Percentiles rank a stretch among this genome's conserved stretches.
These are phyloP conservation scores for Nephrotoma flavescens DNA, from an alignment of 2,888 invertebrate genomes.

Conservation along the genomic window DNA sequence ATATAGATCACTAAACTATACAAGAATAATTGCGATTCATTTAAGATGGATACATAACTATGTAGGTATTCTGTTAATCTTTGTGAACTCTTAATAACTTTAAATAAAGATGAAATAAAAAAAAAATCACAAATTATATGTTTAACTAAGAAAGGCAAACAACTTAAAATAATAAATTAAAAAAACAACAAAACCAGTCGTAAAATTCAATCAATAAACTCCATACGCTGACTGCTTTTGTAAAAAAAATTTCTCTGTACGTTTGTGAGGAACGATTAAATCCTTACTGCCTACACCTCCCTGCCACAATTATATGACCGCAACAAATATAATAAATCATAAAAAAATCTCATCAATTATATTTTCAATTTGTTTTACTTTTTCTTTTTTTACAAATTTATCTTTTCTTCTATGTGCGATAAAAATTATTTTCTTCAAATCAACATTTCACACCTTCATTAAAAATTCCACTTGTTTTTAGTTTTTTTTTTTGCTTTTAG, in stretches of 20 bases:
- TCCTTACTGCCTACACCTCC: not conserved
- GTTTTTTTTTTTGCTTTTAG: not conserved
- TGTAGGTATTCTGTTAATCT: not conserved
- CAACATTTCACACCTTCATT: not conserved
- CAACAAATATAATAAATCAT: not conserved
- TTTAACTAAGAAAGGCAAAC: not conserved
- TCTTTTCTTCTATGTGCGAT: not conserved
- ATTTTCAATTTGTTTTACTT: not conserved
- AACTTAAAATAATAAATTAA: not conserved
- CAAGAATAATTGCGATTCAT: not conserved
- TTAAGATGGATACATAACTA: not conserved
- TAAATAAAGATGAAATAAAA: not conserved
- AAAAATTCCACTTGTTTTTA: not conserved
- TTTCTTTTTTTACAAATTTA: not conserved
- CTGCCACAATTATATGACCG: not conserved
- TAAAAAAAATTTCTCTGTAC: not conserved
- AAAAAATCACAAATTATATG: not conserved
- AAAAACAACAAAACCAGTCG: not conserved
- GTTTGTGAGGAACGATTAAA: not conserved
- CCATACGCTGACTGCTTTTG: not conserved
- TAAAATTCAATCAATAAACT: not conserved
- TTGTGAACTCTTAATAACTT: not conserved
- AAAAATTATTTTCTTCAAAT: not conserved
- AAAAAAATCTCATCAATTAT: not conserved
- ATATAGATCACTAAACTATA: no score